Conservation (phyloP, 2,888 invertebrate species). For the Oligia strigilis region DNA sequence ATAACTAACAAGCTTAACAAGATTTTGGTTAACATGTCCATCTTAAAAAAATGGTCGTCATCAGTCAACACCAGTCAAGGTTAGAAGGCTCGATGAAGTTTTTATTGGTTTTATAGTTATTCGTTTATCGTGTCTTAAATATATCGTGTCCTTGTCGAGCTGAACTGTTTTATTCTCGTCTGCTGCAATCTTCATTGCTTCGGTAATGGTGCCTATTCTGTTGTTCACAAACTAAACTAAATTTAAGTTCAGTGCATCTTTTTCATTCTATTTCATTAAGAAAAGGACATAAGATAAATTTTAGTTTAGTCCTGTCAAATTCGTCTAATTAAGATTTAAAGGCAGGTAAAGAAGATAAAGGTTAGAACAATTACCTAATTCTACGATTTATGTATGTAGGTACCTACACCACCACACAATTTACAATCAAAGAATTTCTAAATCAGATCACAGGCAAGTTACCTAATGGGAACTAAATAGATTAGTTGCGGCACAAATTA, state of each 20-base stretch:
- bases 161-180: background rate
- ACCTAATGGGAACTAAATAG: slow-evolving; percentile 34
- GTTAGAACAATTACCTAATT: background rate
- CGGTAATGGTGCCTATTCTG: too few species aligned
- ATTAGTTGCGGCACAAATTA: slow-evolving; percentile 48
- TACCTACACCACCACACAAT: background rate
- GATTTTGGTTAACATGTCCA: slow-evolving; percentile 15
- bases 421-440: slow-evolving; percentile 15
- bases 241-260: too few species aligned
- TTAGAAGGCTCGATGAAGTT: background rate
- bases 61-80: slow-evolving; percentile 29
- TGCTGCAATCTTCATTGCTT: background rate
- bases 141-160: background rate
- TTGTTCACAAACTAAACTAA: too few species aligned
- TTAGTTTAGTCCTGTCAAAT: too few species aligned
- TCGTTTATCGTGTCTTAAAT: background rate
- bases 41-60: background rate
- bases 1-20: slow-evolving; percentile 4
- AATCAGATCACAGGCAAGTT: slow-evolving; percentile 3
- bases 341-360: background rate
- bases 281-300: too few species aligned
- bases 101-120: background rate
- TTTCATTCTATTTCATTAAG: too few species aligned
- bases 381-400: background rate
- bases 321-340: background rate